Evolutionary conservation across 2,113 vertebrate genomes (phyloP), one percentile per base, ranked within the genome.

Genomic region (Numida meleagris): DNA sequence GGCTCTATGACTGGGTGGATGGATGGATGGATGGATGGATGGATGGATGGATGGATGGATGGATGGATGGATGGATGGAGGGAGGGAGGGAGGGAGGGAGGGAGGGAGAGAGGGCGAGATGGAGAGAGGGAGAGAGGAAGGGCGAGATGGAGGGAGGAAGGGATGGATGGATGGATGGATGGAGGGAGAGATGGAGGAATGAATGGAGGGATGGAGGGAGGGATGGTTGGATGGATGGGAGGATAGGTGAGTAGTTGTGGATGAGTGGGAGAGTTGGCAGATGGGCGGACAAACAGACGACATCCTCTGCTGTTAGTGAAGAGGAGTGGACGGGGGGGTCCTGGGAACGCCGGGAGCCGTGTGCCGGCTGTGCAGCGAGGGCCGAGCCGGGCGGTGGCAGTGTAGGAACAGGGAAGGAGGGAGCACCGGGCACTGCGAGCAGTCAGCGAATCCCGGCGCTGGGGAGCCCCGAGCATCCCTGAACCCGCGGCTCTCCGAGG

Each of bases 321-420:
- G 40, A 70, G 16, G 20, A 82, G 12, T 5, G 12, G 9, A 33
- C 57, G 3, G 1, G 42, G 1, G 0, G 13, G 23, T 33, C 20
- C 68, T 51, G 63, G 45, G 29, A 24, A 19, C 27, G 16, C 33
- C 13, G 59, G 58, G 25, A 72, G 55, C 72, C 33, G 2, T 21
- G 50, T 38, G 62, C 50, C 3, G 0, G 2, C 46, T 24, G 42
- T 40, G 65, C 67, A 36, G 25, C 19, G 5, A 10, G 42, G 31
- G 38, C 42, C 14, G 40, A 16, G 65, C 92, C 92, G 9, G 34
- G 61, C 21, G 92, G 84, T 91, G 94, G 95, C 94, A 93, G 50
- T 95, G 92, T 87, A 29, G 86, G 70, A 94, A 73, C 84, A 58
- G 55, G 57, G 65, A 77, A 80, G 40, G 21, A 90, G 36, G 59